Evolutionary conservation across 1,140 invertebrate species (phyloP).

Genomic region (Phenacoccus solenopsis): DNA sequence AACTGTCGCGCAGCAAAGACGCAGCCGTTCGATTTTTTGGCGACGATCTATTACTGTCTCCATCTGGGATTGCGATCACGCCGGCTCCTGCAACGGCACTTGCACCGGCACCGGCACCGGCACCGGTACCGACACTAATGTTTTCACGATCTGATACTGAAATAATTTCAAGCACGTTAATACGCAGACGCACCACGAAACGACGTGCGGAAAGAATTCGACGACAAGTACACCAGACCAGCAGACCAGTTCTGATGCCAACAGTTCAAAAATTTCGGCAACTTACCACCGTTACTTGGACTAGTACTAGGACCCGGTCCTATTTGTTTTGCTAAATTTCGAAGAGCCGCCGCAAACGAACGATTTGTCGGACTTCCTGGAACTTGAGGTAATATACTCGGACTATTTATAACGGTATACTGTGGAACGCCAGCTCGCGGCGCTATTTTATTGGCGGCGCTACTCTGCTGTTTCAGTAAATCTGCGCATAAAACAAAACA

Average conservation of each 20-base stretch:
- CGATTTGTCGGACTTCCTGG: constrained; percentile 22
- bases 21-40: constrained; percentile 7
- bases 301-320: constrained; percentile 37
- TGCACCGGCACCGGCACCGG: no score
- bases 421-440: not conserved
- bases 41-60: not conserved
- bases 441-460: not conserved
- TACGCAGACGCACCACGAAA: constrained; percentile 28
- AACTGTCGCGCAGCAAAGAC: not conserved
- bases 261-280: no score
- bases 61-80: no score
- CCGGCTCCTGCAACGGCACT: not conserved
- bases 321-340: constrained; percentile 67
- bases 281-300: constrained; percentile 15
- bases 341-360: constrained; percentile 61
- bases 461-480: not conserved
- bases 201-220: constrained; percentile 35
- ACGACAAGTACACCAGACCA: constrained; percentile 35
- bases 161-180: not conserved
- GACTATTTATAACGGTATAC: not conserved
- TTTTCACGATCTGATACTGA: constrained; percentile 30
- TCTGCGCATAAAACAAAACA: not conserved
- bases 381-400: constrained; percentile 1
- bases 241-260: constrained; percentile 20
- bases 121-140: no score